Base-by-base conservation (phyloP, 2,797 vertebrate species). In the Antrozous pallidus region DNA sequence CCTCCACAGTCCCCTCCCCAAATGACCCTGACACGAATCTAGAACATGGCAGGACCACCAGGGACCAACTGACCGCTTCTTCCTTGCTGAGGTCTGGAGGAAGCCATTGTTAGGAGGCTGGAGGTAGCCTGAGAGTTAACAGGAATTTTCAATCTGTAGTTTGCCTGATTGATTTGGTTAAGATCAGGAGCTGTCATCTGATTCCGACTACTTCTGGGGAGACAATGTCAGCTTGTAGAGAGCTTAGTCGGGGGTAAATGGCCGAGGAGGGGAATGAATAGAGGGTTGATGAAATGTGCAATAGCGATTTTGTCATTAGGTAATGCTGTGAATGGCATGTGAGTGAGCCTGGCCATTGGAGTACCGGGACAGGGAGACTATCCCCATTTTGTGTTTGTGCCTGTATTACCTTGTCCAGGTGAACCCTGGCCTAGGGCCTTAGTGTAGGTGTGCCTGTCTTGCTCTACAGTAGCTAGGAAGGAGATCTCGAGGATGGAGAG, bases 251-350 rank as follows among this genome's bases (percentile, higher is more conserved):
- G 49, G 42, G 4, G 33, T 2, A 49, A n/a, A 36, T 5, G 8
- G 24, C 49, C 31, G 26, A 56, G 33, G 69, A 40, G 4, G 3
- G 8, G 22, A 1, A 3, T 4, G 18, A 1, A 1, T 0, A 0
- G 26, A 38, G 4, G 5, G 13, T 33, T 16, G 1, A 14, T 13
- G 20, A 6, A 16, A 4, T 42, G 36, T 91, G 31, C 28, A 47
- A 40, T 18, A 65, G 22, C 4, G 6, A 1, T 58, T 40, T 20
- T 26, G 5, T 11, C 10, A 17, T 20, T 22, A 33, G 31, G 6
- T 13, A 38, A 16, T 28, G n/a, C 8, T 51, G 33, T 4, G 56
- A 65, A 26, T 16, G 1, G 2, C 61, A 16, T 22, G 51, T 61
- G 26, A n/a, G 10, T n/a, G 17, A 63, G 8, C 4, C 16, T 70